phyloP scores from a whole-genome alignment of 2,113 vertebrate genomes.

The Apteryx mantelli region DNA sequence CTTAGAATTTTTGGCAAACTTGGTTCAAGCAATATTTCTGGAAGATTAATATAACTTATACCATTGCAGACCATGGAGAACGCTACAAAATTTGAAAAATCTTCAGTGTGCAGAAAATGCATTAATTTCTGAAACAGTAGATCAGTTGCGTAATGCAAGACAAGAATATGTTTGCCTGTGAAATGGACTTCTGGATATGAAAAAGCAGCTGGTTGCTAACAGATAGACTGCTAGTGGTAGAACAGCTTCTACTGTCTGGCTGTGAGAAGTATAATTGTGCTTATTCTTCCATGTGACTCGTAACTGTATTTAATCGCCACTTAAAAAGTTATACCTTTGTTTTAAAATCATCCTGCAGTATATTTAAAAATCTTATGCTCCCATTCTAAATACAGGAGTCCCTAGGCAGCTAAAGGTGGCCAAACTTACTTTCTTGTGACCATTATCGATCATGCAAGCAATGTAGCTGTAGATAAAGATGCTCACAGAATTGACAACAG shows the following conservation, averaged over 20 bases:
- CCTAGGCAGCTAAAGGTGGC: fast-evolving
- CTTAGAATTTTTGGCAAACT: not conserved
- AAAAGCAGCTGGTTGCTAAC: slow-evolving; percentile 29
- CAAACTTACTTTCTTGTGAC: not conserved
- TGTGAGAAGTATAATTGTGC: not conserved
- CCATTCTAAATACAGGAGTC: not conserved
- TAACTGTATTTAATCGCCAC: slow-evolving; percentile 19
- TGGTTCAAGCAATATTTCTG: not conserved
- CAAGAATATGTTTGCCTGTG: not conserved
- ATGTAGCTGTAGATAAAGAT: not conserved
- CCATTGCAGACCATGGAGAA: not conserved
- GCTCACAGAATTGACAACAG: not conserved
- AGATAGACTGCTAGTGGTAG: slow-evolving; percentile 20
- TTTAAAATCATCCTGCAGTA: not conserved
- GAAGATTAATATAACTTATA: not conserved
- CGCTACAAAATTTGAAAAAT: not conserved
- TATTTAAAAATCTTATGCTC: not conserved
- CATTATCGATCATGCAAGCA: fast-evolving
- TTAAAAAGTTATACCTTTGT: slow-evolving; percentile 32
- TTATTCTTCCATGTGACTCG: slow-evolving; percentile 47
- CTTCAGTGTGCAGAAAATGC: not conserved
- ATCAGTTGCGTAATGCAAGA: slow-evolving; percentile 8
- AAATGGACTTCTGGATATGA: not conserved
- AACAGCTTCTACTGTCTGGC: slow-evolving; percentile 33
- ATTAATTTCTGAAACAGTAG: not conserved